Percentiles rank a stretch among this genome's conserved stretches.
phyloP scores from a whole-genome alignment of 2,797 vertebrate genomes.

The Diplodus sargus region DNA sequence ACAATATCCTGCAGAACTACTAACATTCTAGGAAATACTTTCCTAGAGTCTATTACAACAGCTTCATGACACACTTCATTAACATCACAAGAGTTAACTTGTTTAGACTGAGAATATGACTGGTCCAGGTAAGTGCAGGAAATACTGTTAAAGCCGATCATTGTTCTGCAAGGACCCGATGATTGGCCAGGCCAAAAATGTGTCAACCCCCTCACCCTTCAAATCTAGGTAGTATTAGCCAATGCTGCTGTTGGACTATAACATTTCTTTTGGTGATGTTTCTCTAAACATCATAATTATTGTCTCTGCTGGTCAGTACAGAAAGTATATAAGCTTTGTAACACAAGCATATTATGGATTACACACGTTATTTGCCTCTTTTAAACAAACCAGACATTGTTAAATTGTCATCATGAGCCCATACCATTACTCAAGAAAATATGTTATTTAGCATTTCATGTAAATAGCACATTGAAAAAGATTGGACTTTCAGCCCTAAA shows the following conservation, averaged over 20 bases:
- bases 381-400: background rate
- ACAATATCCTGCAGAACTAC: too few species aligned
- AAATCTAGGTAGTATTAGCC: background rate
- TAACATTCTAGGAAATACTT: too few species aligned
- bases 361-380: background rate
- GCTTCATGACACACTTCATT: too few species aligned
- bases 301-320: background rate
- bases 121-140: too few species aligned
- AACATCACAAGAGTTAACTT: too few species aligned
- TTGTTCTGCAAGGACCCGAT: too few species aligned
- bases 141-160: too few species aligned
- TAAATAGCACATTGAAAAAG: conserved; percentile 7
- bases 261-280: too few species aligned
- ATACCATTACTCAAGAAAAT: background rate
- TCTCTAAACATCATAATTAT: background rate
- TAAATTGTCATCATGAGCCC: background rate
- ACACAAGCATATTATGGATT: background rate
- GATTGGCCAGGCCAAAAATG: too few species aligned
- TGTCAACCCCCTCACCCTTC: too few species aligned
- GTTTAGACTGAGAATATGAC: too few species aligned
- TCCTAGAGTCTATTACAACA: too few species aligned
- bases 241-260: background rate
- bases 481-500: background rate
- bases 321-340: background rate
- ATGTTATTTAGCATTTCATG: conserved; percentile 2